Evolutionary conservation across 2,888 invertebrate species (phyloP).

Genomic region (Acleris cristana): DNA sequence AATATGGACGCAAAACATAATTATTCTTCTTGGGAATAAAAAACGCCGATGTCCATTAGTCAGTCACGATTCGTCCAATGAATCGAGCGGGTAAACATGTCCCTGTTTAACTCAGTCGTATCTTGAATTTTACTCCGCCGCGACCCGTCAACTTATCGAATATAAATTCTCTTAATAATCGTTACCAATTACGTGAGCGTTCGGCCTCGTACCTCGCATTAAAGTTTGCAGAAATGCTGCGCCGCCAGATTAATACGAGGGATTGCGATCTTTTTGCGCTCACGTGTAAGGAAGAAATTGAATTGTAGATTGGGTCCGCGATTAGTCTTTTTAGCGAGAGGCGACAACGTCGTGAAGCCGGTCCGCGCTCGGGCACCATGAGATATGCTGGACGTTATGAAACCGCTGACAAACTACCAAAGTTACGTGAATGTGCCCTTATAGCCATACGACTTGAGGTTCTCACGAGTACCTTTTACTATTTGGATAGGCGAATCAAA

Average conservation of each 20-base stretch:
- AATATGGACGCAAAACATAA: constrained; percentile 7
- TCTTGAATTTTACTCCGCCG: constrained; percentile 66
- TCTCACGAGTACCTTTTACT: constrained; percentile 22
- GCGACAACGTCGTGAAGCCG: constrained; percentile 55
- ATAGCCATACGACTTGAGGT: constrained; percentile 15
- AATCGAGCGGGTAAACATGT: constrained; percentile 31
- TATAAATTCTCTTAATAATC: constrained; percentile 78
- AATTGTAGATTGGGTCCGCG: constrained; percentile 60
- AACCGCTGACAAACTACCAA: constrained; percentile 63
- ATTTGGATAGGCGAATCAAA: constrained; percentile 25
- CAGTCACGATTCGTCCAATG: constrained; percentile 30
- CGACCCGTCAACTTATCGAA: constrained; percentile 73
- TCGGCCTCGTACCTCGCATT: constrained; percentile 68
- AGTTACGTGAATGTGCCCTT: constrained; percentile 40
- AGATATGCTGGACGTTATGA: constrained; percentile 67
- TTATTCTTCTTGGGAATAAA: constrained; percentile 24
- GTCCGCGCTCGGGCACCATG: constrained; percentile 54
- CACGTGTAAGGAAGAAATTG: constrained; percentile 67
- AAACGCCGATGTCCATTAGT: constrained; percentile 25
- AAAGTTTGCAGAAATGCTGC: constrained; percentile 60
- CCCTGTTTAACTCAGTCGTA: constrained; percentile 33
- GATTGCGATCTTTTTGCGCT: constrained; percentile 71
- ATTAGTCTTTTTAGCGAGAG: constrained; percentile 56
- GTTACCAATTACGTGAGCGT: constrained; percentile 77
- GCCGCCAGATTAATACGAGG: constrained; percentile 56